Base-by-base conservation (phyloP, 2,888 invertebrate genomes). In the Bellardia pandia region DNA sequence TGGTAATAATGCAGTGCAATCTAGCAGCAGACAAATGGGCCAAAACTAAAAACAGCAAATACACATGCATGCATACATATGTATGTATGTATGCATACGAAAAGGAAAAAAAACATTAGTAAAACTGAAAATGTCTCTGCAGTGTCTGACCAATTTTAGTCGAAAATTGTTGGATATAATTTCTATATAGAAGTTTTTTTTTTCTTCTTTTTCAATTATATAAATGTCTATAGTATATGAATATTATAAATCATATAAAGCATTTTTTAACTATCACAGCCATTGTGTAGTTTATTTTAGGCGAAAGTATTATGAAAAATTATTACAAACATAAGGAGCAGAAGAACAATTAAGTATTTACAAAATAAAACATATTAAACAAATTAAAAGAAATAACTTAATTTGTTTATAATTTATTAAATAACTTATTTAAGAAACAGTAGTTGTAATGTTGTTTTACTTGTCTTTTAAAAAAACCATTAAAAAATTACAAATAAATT, bases 111-210 rank as follows among this genome's bases (percentile, higher is more conserved):
- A 11, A 45, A 45, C 45, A 45, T 45, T 9, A 4, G 37, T n/a
- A 13, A 48, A 60, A 60, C 0, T 62, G 9, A 40, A 64, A 76
- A 16, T 76, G 48, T 66, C 66, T 81, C 75, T 81, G 75, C 68
- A 81, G 75, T 75, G 81, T 75, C 75, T 81, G 68, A 81, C 68
- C 75, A 75, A 62, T 68, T 58, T 56, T 68, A 23, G 40, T 5
- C 71, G 40, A 56, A 37, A 56, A 40, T 37, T 33, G n/a, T 33
- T 30, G 16, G 30, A 3, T 37, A 33, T 48, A 33, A 48, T 56
- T 13, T n/a, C 33, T 58, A 7, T 45, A 66, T 42, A 13, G 23
- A 16, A 66, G 2, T 42, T 42, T 33, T 33, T 33, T 33, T 33
- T 33, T 33, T 33, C 33, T 23, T 23, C 23, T 23, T 23, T 23